phyloP scores from a whole-genome alignment of 2,888 invertebrate genomes.

The Noctua janthe region DNA sequence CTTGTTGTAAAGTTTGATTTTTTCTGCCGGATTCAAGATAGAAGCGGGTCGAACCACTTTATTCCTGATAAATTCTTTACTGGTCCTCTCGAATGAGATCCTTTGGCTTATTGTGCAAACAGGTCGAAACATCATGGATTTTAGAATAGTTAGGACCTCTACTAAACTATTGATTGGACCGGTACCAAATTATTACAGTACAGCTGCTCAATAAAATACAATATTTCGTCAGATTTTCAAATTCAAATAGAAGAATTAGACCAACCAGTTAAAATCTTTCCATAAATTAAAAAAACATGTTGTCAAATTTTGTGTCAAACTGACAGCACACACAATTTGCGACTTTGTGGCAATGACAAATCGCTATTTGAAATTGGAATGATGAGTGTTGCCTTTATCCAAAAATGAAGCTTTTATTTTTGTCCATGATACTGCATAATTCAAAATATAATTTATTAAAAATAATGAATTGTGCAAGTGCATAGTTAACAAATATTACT shows the following conservation, averaged over 20 bases:
- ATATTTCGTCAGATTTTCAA: conserved; percentile 29
- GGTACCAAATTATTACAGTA: not conserved
- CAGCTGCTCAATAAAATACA: not conserved
- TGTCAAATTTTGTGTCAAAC: conserved; percentile 33
- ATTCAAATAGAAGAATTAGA: conserved; percentile 15
- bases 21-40: conserved; percentile 85
- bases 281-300: conserved; percentile 18
- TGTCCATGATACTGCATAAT: not conserved
- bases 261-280: not conserved
- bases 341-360: conserved; percentile 38
- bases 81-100: conserved; percentile 75
- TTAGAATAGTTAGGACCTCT: not conserved
- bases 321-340: conserved; percentile 2
- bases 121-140: conserved; percentile 81
- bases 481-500: not conserved
- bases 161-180: conserved; percentile 1
- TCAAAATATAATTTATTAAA: not conserved
- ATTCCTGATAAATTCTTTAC: conserved; percentile 81
- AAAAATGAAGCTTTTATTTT: not conserved
- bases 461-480: not conserved
- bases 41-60: conserved; percentile 86
- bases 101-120: conserved; percentile 77
- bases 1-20: conserved; percentile 85
- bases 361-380: conserved; percentile 46
- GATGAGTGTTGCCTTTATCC: conserved; percentile 18